Base-by-base conservation (phyloP, 1,140 invertebrate species). In the Anoplophora glabripennis region DNA sequence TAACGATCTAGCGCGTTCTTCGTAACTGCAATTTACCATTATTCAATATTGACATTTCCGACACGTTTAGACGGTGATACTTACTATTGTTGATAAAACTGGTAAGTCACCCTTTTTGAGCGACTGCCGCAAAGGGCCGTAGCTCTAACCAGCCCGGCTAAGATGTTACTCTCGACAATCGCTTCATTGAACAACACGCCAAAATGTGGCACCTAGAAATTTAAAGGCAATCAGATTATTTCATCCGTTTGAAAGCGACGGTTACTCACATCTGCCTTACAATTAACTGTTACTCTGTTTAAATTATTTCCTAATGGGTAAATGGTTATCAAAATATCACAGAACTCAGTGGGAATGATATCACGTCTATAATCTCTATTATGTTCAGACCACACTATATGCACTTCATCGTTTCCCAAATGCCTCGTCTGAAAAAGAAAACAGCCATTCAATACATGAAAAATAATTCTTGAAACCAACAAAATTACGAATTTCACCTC, bases 311-410 rank as follows among this genome's bases (percentile, higher is more conserved):
- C 82, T 62, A 96, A 78, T 7, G 94, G 96, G 82, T 99, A 99
- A 67, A 99, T 93, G 8, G 93, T 93, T 73, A 99, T 97, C 7
- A 99, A 83, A 46, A 99, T 93, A 80, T 99, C 97, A 75, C 96
- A 98, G 81, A 99, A 99, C 80, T 99, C 95, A 11, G 97, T 99
- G 17, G 97, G 94, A 75, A 99, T 91, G 60, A 98, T 98, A 68
- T 96, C 95, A 37, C 96, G 83, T 55, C 96, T 85, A 80, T 99
- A 99, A 72, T 97, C 93, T 51, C 95, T 82, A 74, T 82, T 85
- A 76, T 99, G 95, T 75, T 99, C 97, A 15, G 94, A 98, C 97
- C 97, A 99, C 11, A 99, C 94, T 59, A 99, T 96, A 72, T 99
- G 96, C 35, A 99, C 93, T 79, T 99, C 97, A 79, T 99, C 97